Base-by-base conservation (phyloP, 2,113 vertebrate species). In the Herpetotheres cachinnans region DNA sequence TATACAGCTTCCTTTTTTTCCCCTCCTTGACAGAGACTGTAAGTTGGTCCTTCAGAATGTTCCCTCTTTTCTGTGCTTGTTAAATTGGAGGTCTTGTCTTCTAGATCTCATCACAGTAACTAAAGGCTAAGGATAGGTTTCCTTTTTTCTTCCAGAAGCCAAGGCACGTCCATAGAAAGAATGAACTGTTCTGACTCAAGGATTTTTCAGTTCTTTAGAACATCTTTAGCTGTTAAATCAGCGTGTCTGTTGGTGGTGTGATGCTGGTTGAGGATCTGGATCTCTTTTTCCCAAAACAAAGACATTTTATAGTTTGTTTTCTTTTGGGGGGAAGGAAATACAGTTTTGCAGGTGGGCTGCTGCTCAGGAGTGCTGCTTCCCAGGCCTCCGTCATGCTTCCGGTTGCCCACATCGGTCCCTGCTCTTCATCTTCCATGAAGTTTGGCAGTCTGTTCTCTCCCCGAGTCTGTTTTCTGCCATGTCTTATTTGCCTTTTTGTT, bases 371-470 rank as follows among this genome's bases (percentile, higher is more conserved):
- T 55, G 17, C 66, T 70, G 38, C 24, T 15, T 58, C 29, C 32
- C 73, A 42, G 8, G 6, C 16, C 42, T 52, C 49, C 67, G 13
- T 52, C 46, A 2, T 1, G 0, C 26, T 77, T 54, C 56, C n/a
- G 46, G 11, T 44, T 66, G 17, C 30, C 71, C 47, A 13, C 8
- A 2, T 5, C 13, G 4, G 2, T 47, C 44, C 52, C 49, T 54
- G 54, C 4, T 85, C n/a, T 42, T 61, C 21, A 29, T 25, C 15
- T 32, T 74, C 17, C 19, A 5, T 4, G 6, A 29, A 40, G 26
- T n/a, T 10, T 11, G 11, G 32, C 67, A 27, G 12, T 25, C 0
- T 0, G 0, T 70, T 71, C 44, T 58, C n/a, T 62, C n/a, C 50
- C 47, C 0, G 0, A 32, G 7, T 40, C 46, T 42, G 22, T 2